phyloP scores from a whole-genome alignment of 1,140 invertebrate species.

The Gryllus bimaculatus region DNA sequence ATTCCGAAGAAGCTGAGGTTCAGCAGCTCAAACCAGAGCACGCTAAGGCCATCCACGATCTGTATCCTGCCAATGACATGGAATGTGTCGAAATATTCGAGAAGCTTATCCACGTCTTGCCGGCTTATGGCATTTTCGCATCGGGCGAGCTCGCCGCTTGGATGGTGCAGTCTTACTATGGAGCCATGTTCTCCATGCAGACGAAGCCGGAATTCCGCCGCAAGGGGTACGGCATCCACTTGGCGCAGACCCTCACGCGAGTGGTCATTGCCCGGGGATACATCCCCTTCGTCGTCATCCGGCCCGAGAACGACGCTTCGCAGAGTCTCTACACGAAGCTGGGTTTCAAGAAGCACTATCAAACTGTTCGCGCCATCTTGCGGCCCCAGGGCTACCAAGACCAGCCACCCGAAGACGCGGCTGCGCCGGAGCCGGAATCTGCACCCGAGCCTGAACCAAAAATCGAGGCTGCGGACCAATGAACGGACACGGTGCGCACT shows the following conservation, averaged over 20 bases:
- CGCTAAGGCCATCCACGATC: constrained; percentile 66
- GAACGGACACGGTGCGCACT: constrained; percentile 1
- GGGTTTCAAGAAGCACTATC: constrained; percentile 64
- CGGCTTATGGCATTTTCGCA: constrained; percentile 67
- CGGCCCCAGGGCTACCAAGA: constrained; percentile 38
- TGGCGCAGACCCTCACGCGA: constrained; percentile 54
- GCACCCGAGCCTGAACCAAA: background rate
- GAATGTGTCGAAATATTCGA: constrained; percentile 72
- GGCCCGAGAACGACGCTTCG: constrained; percentile 74
- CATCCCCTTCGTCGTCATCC: constrained; percentile 73
- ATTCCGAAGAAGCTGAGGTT: constrained; percentile 42
- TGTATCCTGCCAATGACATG: constrained; percentile 77
- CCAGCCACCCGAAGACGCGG: background rate
- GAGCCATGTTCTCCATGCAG: constrained; percentile 85
- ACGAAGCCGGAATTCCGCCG: constrained; percentile 67
- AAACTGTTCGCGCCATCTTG: constrained; percentile 64
- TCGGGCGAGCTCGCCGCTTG: constrained; percentile 62
- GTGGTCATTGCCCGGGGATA: constrained; percentile 63
- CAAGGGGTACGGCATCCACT: constrained; percentile 61
- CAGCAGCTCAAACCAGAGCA: constrained; percentile 61
- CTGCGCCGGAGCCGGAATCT: constrained; percentile 1
- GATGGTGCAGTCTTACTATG: constrained; percentile 82
- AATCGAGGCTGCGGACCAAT: background rate
- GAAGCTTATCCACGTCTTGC: constrained; percentile 59
- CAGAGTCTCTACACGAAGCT: constrained; percentile 67